Evolutionary conservation across 2,797 vertebrate genomes (phyloP), one percentile per base, ranked within the genome.

Genomic region (Ctenopoma multispine): DNA sequence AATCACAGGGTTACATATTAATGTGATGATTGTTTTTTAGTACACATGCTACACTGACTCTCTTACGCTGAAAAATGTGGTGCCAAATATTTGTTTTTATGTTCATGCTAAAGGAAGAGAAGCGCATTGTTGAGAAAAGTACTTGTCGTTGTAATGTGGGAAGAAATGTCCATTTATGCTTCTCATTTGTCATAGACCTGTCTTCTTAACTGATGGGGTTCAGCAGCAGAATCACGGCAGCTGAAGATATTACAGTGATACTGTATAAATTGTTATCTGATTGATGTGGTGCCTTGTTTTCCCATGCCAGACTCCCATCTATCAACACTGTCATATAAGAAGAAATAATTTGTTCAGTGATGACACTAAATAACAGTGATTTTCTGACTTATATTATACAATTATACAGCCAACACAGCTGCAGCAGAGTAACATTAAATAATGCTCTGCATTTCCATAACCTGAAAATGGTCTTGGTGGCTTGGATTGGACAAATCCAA

Each of bases 201-300:
- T 63, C 79, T 73, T 82, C 29, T 80, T 79, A 68, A 81, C 74
- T 83, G 87, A 80, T 81, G 24, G 68, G 69, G 66, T 73, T 57
- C 36, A 75, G 51, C 62, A 72, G 77, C 56, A 56, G 75, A 57
- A 58, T 20, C 54, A 34, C 71, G 18, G 40, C 15, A 20, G 62
- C 31, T 65, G 34, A 44, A 27, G 34, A 49, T 59, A 66, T 83
- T 70, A 9, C 58, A 49, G 41, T 65, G 67, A 80, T 29, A 29
- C 5, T 29, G 27, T 82, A 83, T 77, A 85, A 81, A 88, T 61
- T 48, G 49, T 57, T 75, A 70, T 90, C 79, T 76, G 47, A 50
- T 77, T 66, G 85, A 85, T 84, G 65, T 82, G 73, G 82, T 90
- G 84, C 84, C 81, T 91, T 83, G 77, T 77, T 73, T 66, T 53